Base-by-base conservation (phyloP, 2,113 vertebrate genomes). In the Nibea coibor region DNA sequence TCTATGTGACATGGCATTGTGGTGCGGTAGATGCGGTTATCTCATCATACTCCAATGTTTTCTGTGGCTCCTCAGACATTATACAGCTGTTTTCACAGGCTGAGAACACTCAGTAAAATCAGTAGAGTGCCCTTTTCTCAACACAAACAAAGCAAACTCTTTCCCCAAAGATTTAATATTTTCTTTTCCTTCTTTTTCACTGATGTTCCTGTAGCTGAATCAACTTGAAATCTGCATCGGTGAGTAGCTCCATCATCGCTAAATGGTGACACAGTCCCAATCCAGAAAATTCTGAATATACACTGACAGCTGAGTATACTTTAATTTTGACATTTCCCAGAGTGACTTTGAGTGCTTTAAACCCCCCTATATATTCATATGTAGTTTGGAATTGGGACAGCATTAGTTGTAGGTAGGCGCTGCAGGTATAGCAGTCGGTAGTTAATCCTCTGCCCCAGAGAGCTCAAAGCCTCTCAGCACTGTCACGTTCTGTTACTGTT, bases 401-500 rank as follows among this genome's bases (percentile, higher is more conserved):
- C 65, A 78, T 81, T 72, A 89, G 59, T 51, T 56, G 28, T 43
- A 67, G 80, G 58, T 72, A 87, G 78, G 39, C 50, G 10, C 58
- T 87, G 75, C 72, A 89, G 83, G 81, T 90, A 88, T 78, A 84
- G 72, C 72, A 47, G 77, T 87, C 56, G 58, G 42, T 57, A 58
- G 79, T 63, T 93, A 94, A 94, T 92, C 93, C 89, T 57, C 42
- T 82, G 80, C 47, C 74, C 45, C 63, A 71, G 72, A 72, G 76
- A 91, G 91, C 83, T 70, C 69, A 92, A 93, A 93, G 88, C 92
- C 86, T 92, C 91, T 91, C 84, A 90, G 90, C 72, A 28, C 90
- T 92, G 93, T 93, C 93, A 90, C 48, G 72, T 91, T 90, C 81
- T 78, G 83, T 92, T 93, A 93, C 81, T 59, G 87, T 76, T 92